These are phyloP conservation scores for Patella caerulea DNA, from an alignment of 2,888 invertebrate species.

Conservation along the genomic window DNA sequence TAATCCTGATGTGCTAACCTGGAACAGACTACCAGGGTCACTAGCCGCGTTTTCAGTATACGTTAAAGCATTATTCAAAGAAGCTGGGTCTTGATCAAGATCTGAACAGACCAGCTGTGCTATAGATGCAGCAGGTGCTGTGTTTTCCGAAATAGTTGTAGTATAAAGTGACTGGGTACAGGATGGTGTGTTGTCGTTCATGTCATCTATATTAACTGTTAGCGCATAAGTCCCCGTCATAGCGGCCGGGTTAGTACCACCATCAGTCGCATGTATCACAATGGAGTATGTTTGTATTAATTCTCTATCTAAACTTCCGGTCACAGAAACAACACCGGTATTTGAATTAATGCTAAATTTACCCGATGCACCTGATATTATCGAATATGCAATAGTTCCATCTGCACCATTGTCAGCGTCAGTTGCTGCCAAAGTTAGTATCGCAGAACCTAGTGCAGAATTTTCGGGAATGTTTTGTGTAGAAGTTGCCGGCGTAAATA, in stretches of 20 bases:
- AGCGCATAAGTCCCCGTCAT: conserved; percentile 37
- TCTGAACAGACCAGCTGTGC: conserved; percentile 39
- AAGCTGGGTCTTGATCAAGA: conserved; percentile 37
- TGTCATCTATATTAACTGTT: conserved; percentile 33
- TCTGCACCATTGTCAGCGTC: conserved; percentile 51
- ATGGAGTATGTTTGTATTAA: conserved; percentile 23
- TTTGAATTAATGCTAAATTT: conserved; percentile 41
- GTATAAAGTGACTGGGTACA: conserved; percentile 18
- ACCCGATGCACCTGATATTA: conserved; percentile 36
- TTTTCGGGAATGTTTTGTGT: conserved; percentile 41
- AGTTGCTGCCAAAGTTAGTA: conserved; percentile 38
- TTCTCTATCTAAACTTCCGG: conserved; percentile 47
- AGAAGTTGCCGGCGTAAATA: conserved; percentile 38
- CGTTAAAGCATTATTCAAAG: conserved; percentile 42
- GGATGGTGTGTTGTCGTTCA: conserved; percentile 33
- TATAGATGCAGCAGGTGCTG: conserved; percentile 25
- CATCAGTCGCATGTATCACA: conserved; percentile 86
- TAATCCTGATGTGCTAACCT: conserved; percentile 30
- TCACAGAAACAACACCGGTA: conserved; percentile 43
- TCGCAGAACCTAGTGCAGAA: conserved; percentile 24
- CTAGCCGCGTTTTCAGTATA: conserved; percentile 28
- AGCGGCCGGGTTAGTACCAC: conserved; percentile 19
- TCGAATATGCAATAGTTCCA: conserved; percentile 46
- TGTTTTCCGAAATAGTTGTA: conserved; percentile 12
- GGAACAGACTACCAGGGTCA: conserved; percentile 29